A percentile compares a stretch with the other conserved stretches of the same genome.
phyloP scores from a whole-genome alignment of 2,888 invertebrate genomes.

The Charanyca ferruginea region DNA sequence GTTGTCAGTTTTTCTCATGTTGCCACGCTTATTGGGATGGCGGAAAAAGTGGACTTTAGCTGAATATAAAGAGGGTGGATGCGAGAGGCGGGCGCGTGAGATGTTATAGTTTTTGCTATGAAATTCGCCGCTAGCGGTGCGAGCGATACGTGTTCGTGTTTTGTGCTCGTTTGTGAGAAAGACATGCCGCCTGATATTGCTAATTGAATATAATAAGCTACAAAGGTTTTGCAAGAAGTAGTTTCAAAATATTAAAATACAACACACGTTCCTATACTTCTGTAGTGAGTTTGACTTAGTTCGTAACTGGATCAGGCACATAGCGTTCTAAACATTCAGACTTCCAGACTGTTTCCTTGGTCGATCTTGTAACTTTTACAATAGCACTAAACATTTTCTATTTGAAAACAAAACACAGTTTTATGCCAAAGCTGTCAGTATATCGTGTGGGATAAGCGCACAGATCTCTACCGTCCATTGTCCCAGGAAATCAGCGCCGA shows the following conservation, averaged over 20 bases:
- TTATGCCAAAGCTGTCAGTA: constrained; percentile 80
- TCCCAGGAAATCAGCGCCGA: constrained; percentile 82
- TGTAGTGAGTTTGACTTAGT: constrained; percentile 16
- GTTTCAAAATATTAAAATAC: constrained; percentile 26
- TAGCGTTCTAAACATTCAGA: constrained; percentile 4
- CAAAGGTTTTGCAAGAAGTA: constrained; percentile 31
- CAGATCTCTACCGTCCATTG: constrained; percentile 76
- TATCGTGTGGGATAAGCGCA: constrained; percentile 74
- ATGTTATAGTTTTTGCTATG: constrained; percentile 78
- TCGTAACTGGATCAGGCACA: constrained; percentile 8
- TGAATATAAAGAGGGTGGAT: constrained; percentile 77
- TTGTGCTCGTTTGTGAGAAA: constrained; percentile 70
- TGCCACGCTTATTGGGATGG: constrained; percentile 72
- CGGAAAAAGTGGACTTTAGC: constrained; percentile 75
- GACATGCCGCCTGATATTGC: constrained; percentile 68
- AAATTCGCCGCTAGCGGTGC: constrained; percentile 56
- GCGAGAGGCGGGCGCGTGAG: constrained; percentile 69
- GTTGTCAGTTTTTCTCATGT: constrained; percentile 71
- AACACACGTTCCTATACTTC: constrained; percentile 15
- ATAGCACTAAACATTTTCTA: constrained; percentile 42
- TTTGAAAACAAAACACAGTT: constrained; percentile 52
- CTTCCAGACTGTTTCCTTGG: constrained; percentile 7
- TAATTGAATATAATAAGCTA: constrained; percentile 64
- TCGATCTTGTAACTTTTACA: constrained; percentile 17
- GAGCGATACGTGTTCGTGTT: constrained; percentile 70